phyloP scores from a whole-genome alignment of 1,140 invertebrate species.

The Ceratitis capitata region DNA sequence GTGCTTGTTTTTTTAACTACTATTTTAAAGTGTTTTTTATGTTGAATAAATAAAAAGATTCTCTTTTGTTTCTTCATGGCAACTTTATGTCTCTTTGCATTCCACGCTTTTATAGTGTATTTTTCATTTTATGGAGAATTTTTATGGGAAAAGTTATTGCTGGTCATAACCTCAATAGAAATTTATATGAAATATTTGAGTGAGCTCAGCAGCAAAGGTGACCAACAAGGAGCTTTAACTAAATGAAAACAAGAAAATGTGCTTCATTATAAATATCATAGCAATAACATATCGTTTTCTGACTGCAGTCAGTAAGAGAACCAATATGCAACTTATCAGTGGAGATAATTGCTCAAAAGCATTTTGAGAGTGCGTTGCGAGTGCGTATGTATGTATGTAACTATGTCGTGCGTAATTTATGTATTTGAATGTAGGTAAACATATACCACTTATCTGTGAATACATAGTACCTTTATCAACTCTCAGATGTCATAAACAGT shows the following conservation, averaged over 20 bases:
- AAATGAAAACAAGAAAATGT: no score
- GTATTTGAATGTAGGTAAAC: background rate
- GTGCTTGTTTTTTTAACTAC: background rate
- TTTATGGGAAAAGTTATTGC: no score
- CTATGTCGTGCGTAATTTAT: background rate
- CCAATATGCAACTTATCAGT: no score
- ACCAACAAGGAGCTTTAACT: no score
- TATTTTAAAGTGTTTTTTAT: background rate
- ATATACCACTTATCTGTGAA: background rate
- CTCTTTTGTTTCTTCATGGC: background rate
- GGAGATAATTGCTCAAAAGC: background rate
- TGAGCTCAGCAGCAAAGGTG: no score
- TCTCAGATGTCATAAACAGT: background rate
- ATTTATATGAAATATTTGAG: no score
- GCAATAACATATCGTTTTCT: background rate
- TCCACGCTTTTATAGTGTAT: background rate
- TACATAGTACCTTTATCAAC: background rate
- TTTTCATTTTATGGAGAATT: background rate
- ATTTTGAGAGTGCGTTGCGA: no score
- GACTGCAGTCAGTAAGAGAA: background rate
- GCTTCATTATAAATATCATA: no score
- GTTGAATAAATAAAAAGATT: background rate
- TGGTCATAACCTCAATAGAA: no score
- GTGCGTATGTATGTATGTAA: background rate
- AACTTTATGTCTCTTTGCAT: background rate